These are phyloP conservation scores for Trachelus stipa DNA, from an alignment of 2,888 invertebrate genomes.

Conservation along the genomic window DNA sequence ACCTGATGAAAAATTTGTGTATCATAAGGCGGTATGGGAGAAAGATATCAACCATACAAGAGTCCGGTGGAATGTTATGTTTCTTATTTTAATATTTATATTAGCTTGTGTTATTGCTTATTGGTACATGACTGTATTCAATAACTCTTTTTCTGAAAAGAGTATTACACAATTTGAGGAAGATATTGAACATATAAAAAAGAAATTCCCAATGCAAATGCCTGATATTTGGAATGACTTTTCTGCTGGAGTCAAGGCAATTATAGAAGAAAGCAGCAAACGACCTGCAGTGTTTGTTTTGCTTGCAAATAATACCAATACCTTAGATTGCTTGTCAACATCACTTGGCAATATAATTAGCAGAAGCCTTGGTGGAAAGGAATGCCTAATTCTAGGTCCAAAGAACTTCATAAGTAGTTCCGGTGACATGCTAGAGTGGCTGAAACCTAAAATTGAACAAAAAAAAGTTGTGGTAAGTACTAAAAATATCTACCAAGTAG, in stretches of 20 bases:
- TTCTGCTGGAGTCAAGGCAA: constrained; percentile 53
- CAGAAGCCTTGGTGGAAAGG: constrained; percentile 41
- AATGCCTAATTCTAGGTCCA: constrained; percentile 57
- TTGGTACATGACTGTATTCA: accelerated
- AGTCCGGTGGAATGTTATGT: accelerated
- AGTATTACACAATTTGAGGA: background rate
- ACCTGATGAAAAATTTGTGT: background rate
- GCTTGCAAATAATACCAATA: constrained; percentile 53
- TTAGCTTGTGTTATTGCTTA: accelerated
- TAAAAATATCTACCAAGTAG: background rate
- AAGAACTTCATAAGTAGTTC: constrained; percentile 59
- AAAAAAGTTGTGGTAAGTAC: constrained; percentile 52
- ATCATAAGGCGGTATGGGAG: accelerated
- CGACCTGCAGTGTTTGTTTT: constrained; percentile 64
- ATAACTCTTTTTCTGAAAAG: background rate
- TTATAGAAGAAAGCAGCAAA: constrained; percentile 40
- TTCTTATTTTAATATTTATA: accelerated
- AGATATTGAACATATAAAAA: background rate
- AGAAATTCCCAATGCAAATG: constrained; percentile 56
- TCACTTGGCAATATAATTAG: constrained; percentile 56
- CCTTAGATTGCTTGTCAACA: constrained; percentile 53
- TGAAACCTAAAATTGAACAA: constrained; percentile 32
- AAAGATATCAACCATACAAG: background rate
- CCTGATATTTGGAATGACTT: constrained; percentile 59
- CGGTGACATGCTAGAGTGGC: constrained; percentile 55